A percentile compares a stretch with the other conserved stretches of the same genome.
Evolutionary conservation across 2,797 vertebrate species (phyloP).

Genomic region (Hippoglossus hippoglossus): DNA sequence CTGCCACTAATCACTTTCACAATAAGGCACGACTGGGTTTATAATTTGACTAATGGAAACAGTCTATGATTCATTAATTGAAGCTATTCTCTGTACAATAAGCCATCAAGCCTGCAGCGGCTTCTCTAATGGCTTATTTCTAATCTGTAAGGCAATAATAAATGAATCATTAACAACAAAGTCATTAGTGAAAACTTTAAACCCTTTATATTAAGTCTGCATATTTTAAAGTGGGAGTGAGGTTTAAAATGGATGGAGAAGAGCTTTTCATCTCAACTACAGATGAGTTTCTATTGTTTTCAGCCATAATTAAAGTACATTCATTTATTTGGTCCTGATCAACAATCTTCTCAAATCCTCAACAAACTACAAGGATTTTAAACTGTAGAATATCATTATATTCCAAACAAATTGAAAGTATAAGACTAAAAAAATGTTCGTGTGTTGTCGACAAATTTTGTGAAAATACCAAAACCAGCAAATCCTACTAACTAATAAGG

Average conservation of each 20-base stretch:
- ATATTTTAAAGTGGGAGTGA: not conserved
- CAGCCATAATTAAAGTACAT: not conserved
- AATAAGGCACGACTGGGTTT: slow-evolving; percentile 5
- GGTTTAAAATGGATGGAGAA: not conserved
- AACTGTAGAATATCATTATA: not conserved
- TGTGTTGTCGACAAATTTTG: not conserved
- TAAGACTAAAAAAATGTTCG: not conserved
- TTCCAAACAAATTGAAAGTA: not conserved
- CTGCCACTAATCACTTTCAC: not conserved
- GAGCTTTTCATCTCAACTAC: not conserved
- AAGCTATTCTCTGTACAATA: slow-evolving; percentile 26
- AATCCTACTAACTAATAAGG: not conserved
- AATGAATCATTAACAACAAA: slow-evolving; percentile 9
- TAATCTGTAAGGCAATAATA: slow-evolving; percentile 29
- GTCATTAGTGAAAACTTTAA: slow-evolving; percentile 10
- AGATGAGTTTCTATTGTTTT: not conserved
- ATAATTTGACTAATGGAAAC: slow-evolving; percentile 14
- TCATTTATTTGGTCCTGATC: not conserved
- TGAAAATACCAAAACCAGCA: not conserved
- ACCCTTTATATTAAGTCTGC: not conserved
- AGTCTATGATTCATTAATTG: slow-evolving; percentile 14
- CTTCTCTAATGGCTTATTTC: slow-evolving; percentile 15
- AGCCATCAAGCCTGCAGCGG: slow-evolving; percentile 2
- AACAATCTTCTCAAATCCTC: too few relatives aligned
- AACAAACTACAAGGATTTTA: too few relatives aligned